These are phyloP conservation scores for Ailurus styani DNA, from an alignment of 2,113 vertebrate genomes.

Conservation along the genomic window DNA sequence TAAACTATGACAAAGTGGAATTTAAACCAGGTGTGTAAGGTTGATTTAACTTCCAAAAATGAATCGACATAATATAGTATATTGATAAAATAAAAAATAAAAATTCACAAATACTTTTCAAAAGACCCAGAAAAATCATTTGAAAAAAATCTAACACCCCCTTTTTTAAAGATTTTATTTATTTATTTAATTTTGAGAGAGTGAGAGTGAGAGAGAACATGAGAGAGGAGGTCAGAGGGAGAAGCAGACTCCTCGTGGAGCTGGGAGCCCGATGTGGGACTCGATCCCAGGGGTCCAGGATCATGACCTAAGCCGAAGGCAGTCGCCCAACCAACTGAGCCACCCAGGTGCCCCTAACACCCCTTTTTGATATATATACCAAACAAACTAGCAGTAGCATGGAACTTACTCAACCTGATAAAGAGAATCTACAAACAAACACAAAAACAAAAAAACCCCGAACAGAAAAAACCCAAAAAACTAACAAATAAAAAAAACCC, in stretches of 20 bases:
- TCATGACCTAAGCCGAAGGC: too few species aligned
- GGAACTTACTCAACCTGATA: not conserved
- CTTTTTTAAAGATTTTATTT: too few species aligned
- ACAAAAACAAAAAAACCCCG: not conserved
- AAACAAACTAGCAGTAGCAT: not conserved
- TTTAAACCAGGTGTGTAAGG: not conserved
- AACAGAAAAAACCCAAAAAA: not conserved
- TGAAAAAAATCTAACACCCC: not conserved
- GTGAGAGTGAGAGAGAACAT: too few species aligned
- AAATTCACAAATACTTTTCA: not conserved
- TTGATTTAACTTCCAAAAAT: not conserved
- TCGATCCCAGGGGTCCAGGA: too few species aligned
- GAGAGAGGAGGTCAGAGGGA: too few species aligned
- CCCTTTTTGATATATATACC: not conserved
- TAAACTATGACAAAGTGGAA: not conserved
- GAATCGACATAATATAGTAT: not conserved
- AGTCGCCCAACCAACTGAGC: too few species aligned
- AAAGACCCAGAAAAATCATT: not conserved
- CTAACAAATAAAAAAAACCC: not conserved
- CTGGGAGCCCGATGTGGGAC: too few species aligned
- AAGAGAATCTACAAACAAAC: not conserved
- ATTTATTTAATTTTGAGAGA: too few species aligned
- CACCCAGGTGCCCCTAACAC: too few species aligned
- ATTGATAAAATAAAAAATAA: not conserved
- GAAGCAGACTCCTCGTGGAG: too few species aligned